phyloP scores from a whole-genome alignment of 2,113 vertebrate species.

The Phalacrocorax pelagicus region DNA sequence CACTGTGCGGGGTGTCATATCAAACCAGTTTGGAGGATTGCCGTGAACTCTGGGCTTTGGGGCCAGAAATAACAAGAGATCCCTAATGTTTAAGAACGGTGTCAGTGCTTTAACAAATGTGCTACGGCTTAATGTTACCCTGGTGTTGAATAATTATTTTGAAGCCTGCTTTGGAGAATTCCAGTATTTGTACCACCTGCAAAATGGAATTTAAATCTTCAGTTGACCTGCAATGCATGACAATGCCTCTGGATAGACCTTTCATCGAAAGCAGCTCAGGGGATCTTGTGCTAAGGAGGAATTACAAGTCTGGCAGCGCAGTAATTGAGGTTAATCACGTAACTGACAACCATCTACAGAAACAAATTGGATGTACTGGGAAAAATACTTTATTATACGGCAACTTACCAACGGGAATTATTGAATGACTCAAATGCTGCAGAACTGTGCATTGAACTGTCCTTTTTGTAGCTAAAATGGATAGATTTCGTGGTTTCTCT shows the following conservation, averaged over 20 bases:
- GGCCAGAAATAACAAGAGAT: neutral
- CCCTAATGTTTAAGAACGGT: neutral
- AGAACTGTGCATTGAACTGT: neutral
- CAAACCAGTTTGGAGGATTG: no score
- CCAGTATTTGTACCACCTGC: neutral
- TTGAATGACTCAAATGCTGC: neutral
- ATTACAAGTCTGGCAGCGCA: neutral
- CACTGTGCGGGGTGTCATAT: neutral
- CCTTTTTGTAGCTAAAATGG: neutral
- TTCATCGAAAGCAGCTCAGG: neutral
- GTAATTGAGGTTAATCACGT: neutral
- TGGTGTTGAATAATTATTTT: no score
- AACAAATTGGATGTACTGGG: neutral
- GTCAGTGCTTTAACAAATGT: neutral
- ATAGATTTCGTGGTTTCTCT: neutral
- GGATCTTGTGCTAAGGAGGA: neutral
- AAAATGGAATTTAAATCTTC: neutral
- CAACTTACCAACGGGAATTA: rapidly evolving
- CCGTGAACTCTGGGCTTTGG: neutral
- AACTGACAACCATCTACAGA: neutral
- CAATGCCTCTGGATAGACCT: neutral
- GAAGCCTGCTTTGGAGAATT: neutral
- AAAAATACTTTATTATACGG: neutral
- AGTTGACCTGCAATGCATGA: neutral
- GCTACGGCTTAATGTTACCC: no score